A percentile compares a stretch with the other conserved stretches of the same genome.
These are phyloP conservation scores for Drosophila orosa DNA, from an alignment of 1,140 invertebrate species.

Conservation along the genomic window DNA sequence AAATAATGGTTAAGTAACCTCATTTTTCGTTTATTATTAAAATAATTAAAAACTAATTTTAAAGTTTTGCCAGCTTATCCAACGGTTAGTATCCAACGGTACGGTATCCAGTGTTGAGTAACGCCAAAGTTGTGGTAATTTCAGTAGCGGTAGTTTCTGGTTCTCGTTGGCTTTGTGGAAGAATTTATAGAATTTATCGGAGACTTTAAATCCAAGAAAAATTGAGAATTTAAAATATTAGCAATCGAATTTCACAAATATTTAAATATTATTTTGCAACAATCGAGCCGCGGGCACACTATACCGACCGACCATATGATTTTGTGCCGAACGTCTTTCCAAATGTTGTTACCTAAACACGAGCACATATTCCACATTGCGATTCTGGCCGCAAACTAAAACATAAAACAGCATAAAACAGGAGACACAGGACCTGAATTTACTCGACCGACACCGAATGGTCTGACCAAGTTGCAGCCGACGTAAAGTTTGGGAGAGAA, in stretches of 20 bases:
- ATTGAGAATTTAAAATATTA: not conserved
- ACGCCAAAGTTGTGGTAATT: too few species aligned
- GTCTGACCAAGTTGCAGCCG: conserved; percentile 7
- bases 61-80: too few species aligned
- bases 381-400: conserved; percentile 2
- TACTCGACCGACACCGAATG: conserved; percentile 11
- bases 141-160: too few species aligned
- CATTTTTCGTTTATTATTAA: too few species aligned
- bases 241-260: not conserved
- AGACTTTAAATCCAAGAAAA: too few species aligned
- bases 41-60: too few species aligned
- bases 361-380: conserved; percentile 17
- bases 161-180: too few species aligned
- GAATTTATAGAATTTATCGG: too few species aligned
- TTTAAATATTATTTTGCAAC: not conserved
- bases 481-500: conserved; percentile 1
- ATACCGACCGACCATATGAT: conserved; percentile 24
- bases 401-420: not conserved
- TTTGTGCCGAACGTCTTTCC: conserved; percentile 30
- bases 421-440: not conserved
- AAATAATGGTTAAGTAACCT: too few species aligned
- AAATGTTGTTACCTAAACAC: conserved; percentile 51
- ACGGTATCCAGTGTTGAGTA: too few species aligned
- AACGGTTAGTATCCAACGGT: too few species aligned
- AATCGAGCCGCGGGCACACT: not conserved